Evolutionary conservation across 2,888 invertebrate genomes (phyloP).

Genomic region (Platycnemis pennipes): DNA sequence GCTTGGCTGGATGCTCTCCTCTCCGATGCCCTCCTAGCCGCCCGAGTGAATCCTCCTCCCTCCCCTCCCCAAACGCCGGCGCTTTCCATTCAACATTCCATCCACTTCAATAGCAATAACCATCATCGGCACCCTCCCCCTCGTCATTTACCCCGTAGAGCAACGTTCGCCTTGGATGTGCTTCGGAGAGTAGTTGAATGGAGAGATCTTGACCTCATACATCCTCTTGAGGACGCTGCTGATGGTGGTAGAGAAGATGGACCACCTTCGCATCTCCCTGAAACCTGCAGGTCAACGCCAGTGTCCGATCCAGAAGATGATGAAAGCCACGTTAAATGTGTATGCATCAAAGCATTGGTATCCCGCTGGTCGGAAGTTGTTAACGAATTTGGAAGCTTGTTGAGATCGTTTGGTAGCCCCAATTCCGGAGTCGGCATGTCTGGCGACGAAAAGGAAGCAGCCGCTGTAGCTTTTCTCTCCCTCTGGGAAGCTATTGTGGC

Average conservation of each 20-base stretch:
- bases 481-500: constrained; percentile 95
- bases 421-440: constrained; percentile 41
- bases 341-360: constrained; percentile 92
- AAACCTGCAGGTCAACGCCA: constrained; percentile 73
- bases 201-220: constrained; percentile 88
- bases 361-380: constrained; percentile 92
- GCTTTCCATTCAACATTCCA: constrained; percentile 46
- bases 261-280: constrained; percentile 79
- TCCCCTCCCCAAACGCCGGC: constrained; percentile 67
- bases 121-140: constrained; percentile 49
- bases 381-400: constrained; percentile 81
- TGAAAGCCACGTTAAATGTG: constrained; percentile 89
- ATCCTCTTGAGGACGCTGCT: constrained; percentile 88
- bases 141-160: constrained; percentile 82
- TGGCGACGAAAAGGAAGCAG: constrained; percentile 78
- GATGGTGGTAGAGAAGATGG: constrained; percentile 76
- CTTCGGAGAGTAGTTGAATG: constrained; percentile 93
- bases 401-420: constrained; percentile 78
- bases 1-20: constrained; percentile 85
- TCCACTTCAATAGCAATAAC: constrained; percentile 59
- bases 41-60: constrained; percentile 73
- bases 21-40: constrained; percentile 79
- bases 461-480: constrained; percentile 88
- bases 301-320: constrained; percentile 90
- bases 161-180: constrained; percentile 91